Percentiles rank a stretch among this genome's conserved stretches.
phyloP scores from a whole-genome alignment of 2,888 invertebrate genomes.

The Acrobasis consociella region DNA sequence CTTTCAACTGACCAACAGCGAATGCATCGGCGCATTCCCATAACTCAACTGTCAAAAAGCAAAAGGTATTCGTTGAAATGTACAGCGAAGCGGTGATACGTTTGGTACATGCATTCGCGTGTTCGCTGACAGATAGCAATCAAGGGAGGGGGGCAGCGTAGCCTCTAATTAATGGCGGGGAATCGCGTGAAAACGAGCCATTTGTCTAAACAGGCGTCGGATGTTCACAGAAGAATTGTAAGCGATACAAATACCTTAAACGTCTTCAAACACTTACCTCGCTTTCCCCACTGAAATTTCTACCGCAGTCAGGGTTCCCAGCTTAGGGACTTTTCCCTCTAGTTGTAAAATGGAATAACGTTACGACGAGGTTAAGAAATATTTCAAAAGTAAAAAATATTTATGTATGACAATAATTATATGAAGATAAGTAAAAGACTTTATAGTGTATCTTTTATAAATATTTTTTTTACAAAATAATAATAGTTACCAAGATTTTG shows the following conservation, averaged over 20 bases:
- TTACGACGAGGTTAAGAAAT: no score
- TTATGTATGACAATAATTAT: no score
- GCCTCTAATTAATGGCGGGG: slow-evolving; percentile 73
- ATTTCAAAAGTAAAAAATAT: no score
- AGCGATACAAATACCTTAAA: slow-evolving; percentile 77
- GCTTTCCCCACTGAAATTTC: slow-evolving; percentile 54
- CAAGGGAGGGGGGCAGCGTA: slow-evolving; percentile 52
- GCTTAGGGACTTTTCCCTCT: no score
- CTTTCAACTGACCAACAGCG: background rate
- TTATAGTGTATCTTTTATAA: no score
- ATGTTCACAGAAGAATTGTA: slow-evolving; percentile 77
- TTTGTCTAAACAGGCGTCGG: slow-evolving; percentile 71
- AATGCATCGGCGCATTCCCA: slow-evolving; percentile 3
- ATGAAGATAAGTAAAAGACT: no score
- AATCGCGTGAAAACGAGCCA: slow-evolving; percentile 72
- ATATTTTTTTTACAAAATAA: no score
- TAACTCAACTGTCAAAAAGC: slow-evolving; percentile 19
- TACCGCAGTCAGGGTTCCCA: slow-evolving; percentile 34
- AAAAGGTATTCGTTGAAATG: slow-evolving; percentile 17
- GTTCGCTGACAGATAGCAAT: slow-evolving; percentile 75
- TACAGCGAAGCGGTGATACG: slow-evolving; percentile 25
- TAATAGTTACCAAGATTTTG: no score
- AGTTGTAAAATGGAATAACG: no score
- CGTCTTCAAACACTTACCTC: slow-evolving; percentile 71
- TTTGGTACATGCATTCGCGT: slow-evolving; percentile 62